Base-by-base conservation (phyloP, 1,140 invertebrate species). In the Drosophila arizonae region DNA sequence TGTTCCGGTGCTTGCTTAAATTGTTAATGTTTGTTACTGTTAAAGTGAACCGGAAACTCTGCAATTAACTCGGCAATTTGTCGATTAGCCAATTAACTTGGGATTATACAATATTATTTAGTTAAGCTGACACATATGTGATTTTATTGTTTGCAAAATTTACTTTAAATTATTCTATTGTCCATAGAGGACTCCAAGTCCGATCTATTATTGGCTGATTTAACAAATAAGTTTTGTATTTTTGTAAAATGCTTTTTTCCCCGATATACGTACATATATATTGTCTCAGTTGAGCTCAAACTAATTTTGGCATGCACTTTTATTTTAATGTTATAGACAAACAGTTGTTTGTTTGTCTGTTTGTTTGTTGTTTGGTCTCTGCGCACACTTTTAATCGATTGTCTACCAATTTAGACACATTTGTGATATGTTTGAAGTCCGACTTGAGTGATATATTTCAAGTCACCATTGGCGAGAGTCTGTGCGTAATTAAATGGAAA, bases 381-480 rank as follows among this genome's bases (percentile, higher is more conserved):
- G 36, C 4, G 3, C 36, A 39, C 21, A 24, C 21, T 43, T 58
- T 24, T 6, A 0, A 0, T 6, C 26, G 3, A 28, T 28, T 9
- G 30, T 24, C 46, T 48, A 0, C 33, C 10, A 9, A 39, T 39
- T 2, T 39, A 0, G 36, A 13, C 36, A 36, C 10, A 6, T 39
- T 39, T 39, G 33, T 9, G 33, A 10, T 36, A 36, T 36, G 8
- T 36, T 9, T 36, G 5, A 9, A 36, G 33, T 36, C 33, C 2
- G 2, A 24, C 21, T 24, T 24, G 33, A 0, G 72, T 58, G 90
- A 90, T 90, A 90, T 81, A 69, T 90, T 91, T 91, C 86, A 91
- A 91, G 91, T 94, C 93, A 93, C 93, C 94, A 94, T 94, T 68
- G 75, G 65, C 61, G 64, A 50, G 51, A 54, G 46, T 77, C 61